Conservation (phyloP, 2,888 invertebrate species). For the Mesoligia furuncula region DNA sequence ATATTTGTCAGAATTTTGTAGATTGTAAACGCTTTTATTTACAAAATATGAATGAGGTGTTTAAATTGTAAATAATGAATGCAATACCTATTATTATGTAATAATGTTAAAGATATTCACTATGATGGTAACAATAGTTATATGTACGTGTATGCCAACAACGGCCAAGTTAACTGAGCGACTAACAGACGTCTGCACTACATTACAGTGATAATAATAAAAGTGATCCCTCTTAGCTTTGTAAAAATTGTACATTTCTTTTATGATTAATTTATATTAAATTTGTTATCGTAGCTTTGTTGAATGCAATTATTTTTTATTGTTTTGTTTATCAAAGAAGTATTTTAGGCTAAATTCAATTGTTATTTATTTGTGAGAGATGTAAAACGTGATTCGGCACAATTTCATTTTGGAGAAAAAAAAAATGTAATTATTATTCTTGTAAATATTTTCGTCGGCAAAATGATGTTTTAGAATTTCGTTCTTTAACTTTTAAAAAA, state of each 20-base stretch:
- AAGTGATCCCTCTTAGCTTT: conserved; percentile 87
- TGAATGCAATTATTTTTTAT: conserved; percentile 91
- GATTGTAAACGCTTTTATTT: conserved; percentile 62
- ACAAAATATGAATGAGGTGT: conserved; percentile 64
- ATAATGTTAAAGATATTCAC: conserved; percentile 70
- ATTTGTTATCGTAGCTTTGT: conserved; percentile 90
- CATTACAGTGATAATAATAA: conserved; percentile 85
- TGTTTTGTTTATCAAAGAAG: conserved; percentile 90
- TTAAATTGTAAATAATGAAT: conserved; percentile 69
- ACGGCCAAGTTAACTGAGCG: conserved; percentile 65
- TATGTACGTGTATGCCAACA: conserved; percentile 66
- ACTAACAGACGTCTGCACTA: conserved; percentile 76
- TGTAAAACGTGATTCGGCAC: conserved; percentile 88
- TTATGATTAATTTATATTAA: conserved; percentile 90
- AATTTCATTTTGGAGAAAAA: conserved; percentile 76
- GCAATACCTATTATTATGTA: conserved; percentile 66
- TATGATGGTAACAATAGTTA: conserved; percentile 70
- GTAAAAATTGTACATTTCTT: conserved; percentile 90
- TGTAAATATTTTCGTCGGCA: conserved; percentile 85
- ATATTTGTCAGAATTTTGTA: conserved; percentile 63
- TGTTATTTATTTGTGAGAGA: conserved; percentile 90
- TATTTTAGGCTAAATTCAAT: conserved; percentile 90
- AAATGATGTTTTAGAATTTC: conserved; percentile 84
- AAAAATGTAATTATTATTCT: conserved; percentile 77
- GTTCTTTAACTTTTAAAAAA: conserved; percentile 85